Evolutionary conservation across 2,888 invertebrate species (phyloP).

Genomic region (Trichopria drosophilae): DNA sequence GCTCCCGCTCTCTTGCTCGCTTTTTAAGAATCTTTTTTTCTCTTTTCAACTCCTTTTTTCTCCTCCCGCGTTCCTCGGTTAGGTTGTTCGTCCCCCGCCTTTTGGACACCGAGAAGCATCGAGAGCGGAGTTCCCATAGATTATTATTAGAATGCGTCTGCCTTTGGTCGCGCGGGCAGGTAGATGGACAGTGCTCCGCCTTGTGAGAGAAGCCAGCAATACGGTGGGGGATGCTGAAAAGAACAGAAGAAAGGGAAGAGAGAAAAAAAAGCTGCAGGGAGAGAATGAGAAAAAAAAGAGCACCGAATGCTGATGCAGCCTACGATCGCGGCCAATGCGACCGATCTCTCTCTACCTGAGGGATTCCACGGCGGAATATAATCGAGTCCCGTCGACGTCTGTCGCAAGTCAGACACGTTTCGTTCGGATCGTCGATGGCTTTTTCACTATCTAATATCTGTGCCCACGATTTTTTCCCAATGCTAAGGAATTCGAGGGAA

Average conservation of each 20-base stretch:
- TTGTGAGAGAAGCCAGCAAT: slow-evolving; percentile 28
- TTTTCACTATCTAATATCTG: too few species aligned
- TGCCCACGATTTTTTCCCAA: too few species aligned
- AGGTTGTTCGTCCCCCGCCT: slow-evolving; percentile 11
- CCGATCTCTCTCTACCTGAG: slow-evolving; percentile 35
- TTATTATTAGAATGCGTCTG: slow-evolving; percentile 57
- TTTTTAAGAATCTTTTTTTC: slow-evolving; percentile 21
- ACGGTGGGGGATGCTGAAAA: slow-evolving; percentile 6
- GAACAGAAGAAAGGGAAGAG: slow-evolving; percentile 29
- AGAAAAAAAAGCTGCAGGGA: slow-evolving; percentile 17
- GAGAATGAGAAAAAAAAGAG: slow-evolving; percentile 29
- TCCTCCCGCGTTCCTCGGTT: slow-evolving; percentile 21
- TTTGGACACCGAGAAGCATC: slow-evolving; percentile 36
- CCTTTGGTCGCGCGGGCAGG: slow-evolving; percentile 46
- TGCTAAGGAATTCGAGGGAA: too few species aligned
- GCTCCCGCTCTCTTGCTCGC: slow-evolving; percentile 18
- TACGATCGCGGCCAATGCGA: slow-evolving; percentile 36
- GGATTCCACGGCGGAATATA: slow-evolving; percentile 35
- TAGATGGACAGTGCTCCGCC: slow-evolving; percentile 54
- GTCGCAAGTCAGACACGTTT: slow-evolving; percentile 23
- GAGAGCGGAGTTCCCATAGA: slow-evolving; percentile 52
- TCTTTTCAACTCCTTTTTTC: not conserved
- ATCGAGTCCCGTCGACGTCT: slow-evolving; percentile 27
- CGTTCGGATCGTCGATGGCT: too few species aligned
- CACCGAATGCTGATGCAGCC: slow-evolving; percentile 36